Percentiles rank a stretch among this genome's conserved stretches.
phyloP scores from a whole-genome alignment of 2,888 invertebrate genomes.

The Ormia ochracea region DNA sequence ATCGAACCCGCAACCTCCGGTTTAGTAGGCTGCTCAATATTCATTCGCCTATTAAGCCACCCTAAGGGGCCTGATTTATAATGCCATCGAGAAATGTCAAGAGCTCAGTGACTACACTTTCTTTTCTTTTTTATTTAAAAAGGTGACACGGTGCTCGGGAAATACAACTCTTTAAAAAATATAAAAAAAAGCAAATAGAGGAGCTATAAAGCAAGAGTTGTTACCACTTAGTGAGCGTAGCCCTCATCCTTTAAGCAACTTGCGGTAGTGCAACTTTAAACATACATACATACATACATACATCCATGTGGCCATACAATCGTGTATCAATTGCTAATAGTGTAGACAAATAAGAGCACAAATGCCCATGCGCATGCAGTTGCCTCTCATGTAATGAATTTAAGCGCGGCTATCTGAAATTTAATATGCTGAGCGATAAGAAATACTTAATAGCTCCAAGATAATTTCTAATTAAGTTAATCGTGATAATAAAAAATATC shows the following conservation, averaged over 20 bases:
- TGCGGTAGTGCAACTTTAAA: conserved; percentile 1
- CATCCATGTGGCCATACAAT: background rate
- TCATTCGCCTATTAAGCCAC: no score
- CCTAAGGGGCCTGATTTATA: no score
- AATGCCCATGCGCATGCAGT: background rate
- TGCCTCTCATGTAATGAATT: background rate
- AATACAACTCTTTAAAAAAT: conserved; percentile 38
- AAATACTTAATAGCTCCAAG: conserved; percentile 43
- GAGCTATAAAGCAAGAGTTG: conserved; percentile 18
- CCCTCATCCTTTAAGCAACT: conserved; percentile 22
- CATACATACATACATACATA: background rate
- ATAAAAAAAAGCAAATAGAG: no score
- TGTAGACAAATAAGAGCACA: background rate
- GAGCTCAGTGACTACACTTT: no score
- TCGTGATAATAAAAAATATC: conserved; percentile 18
- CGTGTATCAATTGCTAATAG: background rate
- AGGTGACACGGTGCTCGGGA: conserved; percentile 18
- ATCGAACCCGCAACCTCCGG: no score
- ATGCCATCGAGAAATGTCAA: no score
- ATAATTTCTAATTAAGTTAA: conserved; percentile 37
- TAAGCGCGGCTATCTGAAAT: background rate
- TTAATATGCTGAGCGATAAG: conserved; percentile 46
- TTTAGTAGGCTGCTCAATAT: no score
- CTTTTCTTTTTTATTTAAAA: background rate
- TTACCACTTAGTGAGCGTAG: conserved; percentile 8